Evolutionary conservation across 2,797 vertebrate genomes (phyloP).

Genomic region (Periparus ater): DNA sequence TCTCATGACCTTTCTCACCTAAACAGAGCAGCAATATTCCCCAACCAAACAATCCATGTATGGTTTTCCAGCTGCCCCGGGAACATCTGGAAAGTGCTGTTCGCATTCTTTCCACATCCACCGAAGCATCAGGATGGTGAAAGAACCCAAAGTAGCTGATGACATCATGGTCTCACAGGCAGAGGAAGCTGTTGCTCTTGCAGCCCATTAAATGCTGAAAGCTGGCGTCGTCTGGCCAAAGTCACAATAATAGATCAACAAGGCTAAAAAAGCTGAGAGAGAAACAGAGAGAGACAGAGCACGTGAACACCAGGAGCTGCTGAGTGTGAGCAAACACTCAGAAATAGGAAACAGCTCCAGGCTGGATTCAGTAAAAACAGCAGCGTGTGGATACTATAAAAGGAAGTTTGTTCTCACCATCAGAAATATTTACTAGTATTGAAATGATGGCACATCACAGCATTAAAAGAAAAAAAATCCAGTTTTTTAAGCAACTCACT

Average conservation of each 20-base stretch:
- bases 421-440: conserved; percentile 45
- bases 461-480: conserved; percentile 27
- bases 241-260: conserved; percentile 46
- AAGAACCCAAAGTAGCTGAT: conserved; percentile 42
- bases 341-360: conserved; percentile 61
- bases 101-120: conserved; percentile 33
- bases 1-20: background rate
- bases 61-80: conserved; percentile 39
- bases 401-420: conserved; percentile 71
- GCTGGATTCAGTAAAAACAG: conserved; percentile 38
- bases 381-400: conserved; percentile 71
- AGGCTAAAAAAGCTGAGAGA: conserved; percentile 53
- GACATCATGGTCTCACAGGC: conserved; percentile 67
- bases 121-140: conserved; percentile 41
- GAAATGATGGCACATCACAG: conserved; percentile 57
- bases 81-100: conserved; percentile 57
- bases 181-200: conserved; percentile 66
- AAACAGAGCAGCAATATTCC: background rate
- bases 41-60: conserved; percentile 23
- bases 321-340: conserved; percentile 43
- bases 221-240: conserved; percentile 30
- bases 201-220: conserved; percentile 35
- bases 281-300: background rate
- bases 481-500: conserved; percentile 18
- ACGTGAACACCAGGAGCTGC: conserved; percentile 8